These are phyloP conservation scores for Plutomurus gul DNA, from an alignment of 1,140 invertebrate species.

Conservation along the genomic window DNA sequence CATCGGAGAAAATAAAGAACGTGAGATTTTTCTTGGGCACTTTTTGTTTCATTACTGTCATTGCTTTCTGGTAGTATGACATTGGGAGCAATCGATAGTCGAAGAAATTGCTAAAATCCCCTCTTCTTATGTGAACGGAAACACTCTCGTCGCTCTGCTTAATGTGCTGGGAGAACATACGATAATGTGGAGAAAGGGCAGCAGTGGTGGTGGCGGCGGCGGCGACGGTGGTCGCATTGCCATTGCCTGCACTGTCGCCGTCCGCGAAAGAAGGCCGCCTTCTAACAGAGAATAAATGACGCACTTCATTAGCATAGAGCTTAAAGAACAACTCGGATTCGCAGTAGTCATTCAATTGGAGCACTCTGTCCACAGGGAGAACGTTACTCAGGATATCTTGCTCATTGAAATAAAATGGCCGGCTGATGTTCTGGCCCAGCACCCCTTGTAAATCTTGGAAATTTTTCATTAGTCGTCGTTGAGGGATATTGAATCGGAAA, in stretches of 20 bases:
- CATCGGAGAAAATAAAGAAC: slow-evolving; percentile 43
- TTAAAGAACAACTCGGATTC: slow-evolving; percentile 29
- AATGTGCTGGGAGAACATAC: not conserved
- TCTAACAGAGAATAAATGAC: not conserved
- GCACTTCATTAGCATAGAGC: not conserved
- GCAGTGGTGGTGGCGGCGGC: too few relatives aligned
- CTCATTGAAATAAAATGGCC: not conserved
- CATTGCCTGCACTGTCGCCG: too few relatives aligned
- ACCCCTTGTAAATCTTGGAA: not conserved
- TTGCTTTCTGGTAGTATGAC: slow-evolving; percentile 3
- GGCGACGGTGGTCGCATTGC: too few relatives aligned
- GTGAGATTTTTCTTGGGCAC: not conserved
- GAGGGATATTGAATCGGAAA: not conserved
- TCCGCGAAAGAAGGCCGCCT: too few relatives aligned
- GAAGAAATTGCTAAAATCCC: slow-evolving; percentile 2
- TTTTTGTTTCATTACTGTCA: slow-evolving; percentile 20
- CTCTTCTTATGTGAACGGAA: slow-evolving; percentile 29
- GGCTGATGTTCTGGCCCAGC: not conserved
- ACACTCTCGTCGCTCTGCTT: slow-evolving; percentile 14
- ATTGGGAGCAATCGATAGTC: slow-evolving; percentile 26
- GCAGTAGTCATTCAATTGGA: slow-evolving; percentile 13
- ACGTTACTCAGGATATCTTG: not conserved
- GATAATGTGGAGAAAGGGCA: too few relatives aligned
- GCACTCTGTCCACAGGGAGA: not conserved
- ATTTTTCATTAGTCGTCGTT: slow-evolving; percentile 2